Conservation (phyloP, 2,888 invertebrate genomes). For the Oxystoma pomonae region DNA sequence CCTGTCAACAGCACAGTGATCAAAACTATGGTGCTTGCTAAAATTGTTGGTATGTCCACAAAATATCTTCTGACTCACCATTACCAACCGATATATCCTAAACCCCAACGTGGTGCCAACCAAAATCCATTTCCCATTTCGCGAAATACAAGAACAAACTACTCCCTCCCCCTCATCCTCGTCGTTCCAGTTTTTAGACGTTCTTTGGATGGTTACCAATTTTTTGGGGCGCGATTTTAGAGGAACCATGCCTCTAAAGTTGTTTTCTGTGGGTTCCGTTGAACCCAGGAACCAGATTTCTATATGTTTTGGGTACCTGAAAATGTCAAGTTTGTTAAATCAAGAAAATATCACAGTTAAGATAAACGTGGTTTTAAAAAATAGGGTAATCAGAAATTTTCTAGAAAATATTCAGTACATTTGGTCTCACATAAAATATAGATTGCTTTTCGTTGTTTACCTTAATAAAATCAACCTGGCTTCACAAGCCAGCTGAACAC, state of each 20-base stretch:
- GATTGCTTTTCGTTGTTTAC: too few species aligned
- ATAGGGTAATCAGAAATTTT: too few species aligned
- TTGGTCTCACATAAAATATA: too few species aligned
- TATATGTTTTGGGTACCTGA: conserved; percentile 52
- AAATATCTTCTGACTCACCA: conserved; percentile 44
- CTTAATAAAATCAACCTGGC: conserved; percentile 43
- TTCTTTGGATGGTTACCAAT: conserved; percentile 63
- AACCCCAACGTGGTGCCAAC: conserved; percentile 68
- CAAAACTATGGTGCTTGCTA: too few species aligned
- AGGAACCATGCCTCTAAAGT: conserved; percentile 41
- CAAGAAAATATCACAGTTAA: neutral
- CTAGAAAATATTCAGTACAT: too few species aligned
- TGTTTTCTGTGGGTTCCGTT: conserved; percentile 36
- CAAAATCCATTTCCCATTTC: conserved; percentile 66
- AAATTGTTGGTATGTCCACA: conserved; percentile 4
- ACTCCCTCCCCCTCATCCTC: conserved; percentile 61
- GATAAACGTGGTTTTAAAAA: too few species aligned
- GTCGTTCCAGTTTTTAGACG: conserved; percentile 33
- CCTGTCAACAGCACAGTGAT: too few species aligned
- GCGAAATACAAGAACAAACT: conserved; percentile 65
- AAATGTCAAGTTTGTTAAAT: conserved; percentile 7
- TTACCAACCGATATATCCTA: conserved; percentile 62
- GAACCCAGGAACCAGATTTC: conserved; percentile 63
- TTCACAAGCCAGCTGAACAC: conserved; percentile 52
- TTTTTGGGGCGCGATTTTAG: conserved; percentile 59